Evolutionary conservation across 2,113 vertebrate genomes (phyloP).

Genomic region (Sinocyclocheilus rhinocerous): DNA sequence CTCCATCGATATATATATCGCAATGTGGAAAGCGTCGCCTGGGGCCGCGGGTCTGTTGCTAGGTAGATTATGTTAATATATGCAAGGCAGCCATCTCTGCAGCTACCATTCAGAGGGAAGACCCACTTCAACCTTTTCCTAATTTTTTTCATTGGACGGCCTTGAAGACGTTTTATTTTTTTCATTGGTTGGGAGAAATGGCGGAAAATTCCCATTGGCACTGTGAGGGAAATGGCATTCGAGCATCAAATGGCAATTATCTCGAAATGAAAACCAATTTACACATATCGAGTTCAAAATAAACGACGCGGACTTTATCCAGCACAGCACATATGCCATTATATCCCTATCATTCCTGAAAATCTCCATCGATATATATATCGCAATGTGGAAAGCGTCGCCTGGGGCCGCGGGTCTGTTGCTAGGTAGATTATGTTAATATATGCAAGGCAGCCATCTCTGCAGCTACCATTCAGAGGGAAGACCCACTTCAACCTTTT

Average conservation of each 20-base stretch:
- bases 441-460: conserved; percentile 78
- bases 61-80: too few species aligned
- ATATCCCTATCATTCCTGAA: not conserved
- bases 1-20: not conserved
- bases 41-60: too few species aligned
- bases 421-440: conserved; percentile 90
- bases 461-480: conserved; percentile 95
- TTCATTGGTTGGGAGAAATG: conserved; percentile 61
- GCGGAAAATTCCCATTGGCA: conserved; percentile 44
- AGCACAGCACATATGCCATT: not conserved
- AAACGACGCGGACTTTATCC: not conserved
- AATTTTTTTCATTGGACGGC: conserved; percentile 23
- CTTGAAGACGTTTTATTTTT: conserved; percentile 37
- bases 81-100: too few species aligned
- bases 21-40: too few species aligned
- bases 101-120: too few species aligned
- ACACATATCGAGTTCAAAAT: not conserved
- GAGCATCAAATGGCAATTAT: not conserved
- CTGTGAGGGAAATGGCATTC: not conserved
- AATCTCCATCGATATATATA: not conserved
- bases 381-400: conserved; percentile 68
- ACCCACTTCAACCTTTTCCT: too few species aligned
- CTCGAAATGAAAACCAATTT: not conserved
- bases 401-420: conserved; percentile 64
- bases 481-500: conserved; percentile 82